phyloP scores from a whole-genome alignment of 1,140 invertebrate species.

The Papilio polyxenes region DNA sequence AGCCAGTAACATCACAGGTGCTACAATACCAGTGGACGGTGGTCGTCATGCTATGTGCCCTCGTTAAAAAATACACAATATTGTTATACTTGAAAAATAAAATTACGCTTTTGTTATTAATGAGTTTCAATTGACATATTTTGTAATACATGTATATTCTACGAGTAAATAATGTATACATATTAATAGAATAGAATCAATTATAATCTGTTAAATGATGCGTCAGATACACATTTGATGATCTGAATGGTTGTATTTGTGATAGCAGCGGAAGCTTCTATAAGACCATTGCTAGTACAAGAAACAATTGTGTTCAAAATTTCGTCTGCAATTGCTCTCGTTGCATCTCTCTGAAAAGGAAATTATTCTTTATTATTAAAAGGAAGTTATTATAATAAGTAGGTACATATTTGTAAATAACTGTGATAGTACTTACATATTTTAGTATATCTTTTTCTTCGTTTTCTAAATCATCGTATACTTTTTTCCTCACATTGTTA shows the following conservation, averaged over 20 bases:
- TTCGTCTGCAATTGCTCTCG: slow-evolving; percentile 48
- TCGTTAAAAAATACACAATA: slow-evolving; percentile 47
- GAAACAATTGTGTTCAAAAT: slow-evolving; percentile 45
- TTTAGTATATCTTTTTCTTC: slow-evolving; percentile 43
- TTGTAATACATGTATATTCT: neutral
- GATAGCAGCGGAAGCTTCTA: slow-evolving; percentile 47
- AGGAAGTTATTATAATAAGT: too few relatives aligned
- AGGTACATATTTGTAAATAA: too few relatives aligned
- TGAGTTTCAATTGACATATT: slow-evolving; percentile 52
- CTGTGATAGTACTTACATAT: slow-evolving; percentile 43
- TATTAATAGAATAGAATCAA: neutral
- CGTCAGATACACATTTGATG: slow-evolving; percentile 48
- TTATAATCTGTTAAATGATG: neutral
- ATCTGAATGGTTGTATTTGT: slow-evolving; percentile 48
- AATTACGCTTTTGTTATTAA: slow-evolving; percentile 84
- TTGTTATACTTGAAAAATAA: slow-evolving; percentile 31
- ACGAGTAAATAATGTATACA: neutral
- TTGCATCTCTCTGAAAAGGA: slow-evolving; percentile 48
- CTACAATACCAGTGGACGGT: slow-evolving; percentile 88
- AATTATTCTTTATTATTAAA: too few relatives aligned
- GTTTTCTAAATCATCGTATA: slow-evolving; percentile 43
- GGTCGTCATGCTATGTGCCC: slow-evolving; percentile 78
- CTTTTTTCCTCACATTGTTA: slow-evolving; percentile 43
- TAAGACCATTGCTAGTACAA: slow-evolving; percentile 52
- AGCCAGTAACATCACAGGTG: slow-evolving; percentile 90